Conservation (phyloP, 2,797 vertebrate species). For the Oreochromis grahami region DNA sequence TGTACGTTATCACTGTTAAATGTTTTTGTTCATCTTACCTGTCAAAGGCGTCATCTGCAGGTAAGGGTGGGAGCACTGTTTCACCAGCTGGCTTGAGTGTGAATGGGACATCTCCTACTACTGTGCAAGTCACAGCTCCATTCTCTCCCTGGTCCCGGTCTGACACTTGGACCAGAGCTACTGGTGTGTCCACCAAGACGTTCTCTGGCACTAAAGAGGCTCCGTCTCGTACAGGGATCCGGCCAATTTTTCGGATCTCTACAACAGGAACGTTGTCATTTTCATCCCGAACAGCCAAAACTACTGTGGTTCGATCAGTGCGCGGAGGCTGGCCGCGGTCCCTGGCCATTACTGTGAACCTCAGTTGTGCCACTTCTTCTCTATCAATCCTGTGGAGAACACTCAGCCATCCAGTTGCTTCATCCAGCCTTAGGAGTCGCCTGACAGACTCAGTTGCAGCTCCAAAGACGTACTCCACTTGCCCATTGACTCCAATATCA, state of each 20-base stretch:
- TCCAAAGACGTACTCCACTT: conserved; percentile 95
- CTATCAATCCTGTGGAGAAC: conserved; percentile 93
- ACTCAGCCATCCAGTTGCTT: conserved; percentile 91
- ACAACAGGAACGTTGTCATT: conserved; percentile 95
- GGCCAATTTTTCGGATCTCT: conserved; percentile 94
- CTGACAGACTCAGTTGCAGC: conserved; percentile 90
- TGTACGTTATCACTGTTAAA: background rate
- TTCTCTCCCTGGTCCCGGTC: conserved; percentile 95
- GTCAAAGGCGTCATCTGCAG: conserved; percentile 79
- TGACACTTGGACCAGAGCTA: conserved; percentile 93
- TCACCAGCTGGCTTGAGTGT: conserved; percentile 95
- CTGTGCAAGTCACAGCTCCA: conserved; percentile 93
- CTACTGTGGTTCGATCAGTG: conserved; percentile 89
- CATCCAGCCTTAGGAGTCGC: conserved; percentile 86
- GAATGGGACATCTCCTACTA: conserved; percentile 95
- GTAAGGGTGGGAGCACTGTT: conserved; percentile 76
- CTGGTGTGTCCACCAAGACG: conserved; percentile 92
- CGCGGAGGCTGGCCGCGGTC: conserved; percentile 93
- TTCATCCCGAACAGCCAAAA: conserved; percentile 90
- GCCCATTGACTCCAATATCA: conserved; percentile 93
- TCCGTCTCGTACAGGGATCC: conserved; percentile 90
- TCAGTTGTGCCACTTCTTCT: conserved; percentile 91
- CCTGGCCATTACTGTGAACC: conserved; percentile 88
- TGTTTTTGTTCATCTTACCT: conserved; percentile 50
- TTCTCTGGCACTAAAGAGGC: conserved; percentile 91